Evolutionary conservation across 2,113 vertebrate species (phyloP).

Genomic region (Psittacula cyanocephala): DNA sequence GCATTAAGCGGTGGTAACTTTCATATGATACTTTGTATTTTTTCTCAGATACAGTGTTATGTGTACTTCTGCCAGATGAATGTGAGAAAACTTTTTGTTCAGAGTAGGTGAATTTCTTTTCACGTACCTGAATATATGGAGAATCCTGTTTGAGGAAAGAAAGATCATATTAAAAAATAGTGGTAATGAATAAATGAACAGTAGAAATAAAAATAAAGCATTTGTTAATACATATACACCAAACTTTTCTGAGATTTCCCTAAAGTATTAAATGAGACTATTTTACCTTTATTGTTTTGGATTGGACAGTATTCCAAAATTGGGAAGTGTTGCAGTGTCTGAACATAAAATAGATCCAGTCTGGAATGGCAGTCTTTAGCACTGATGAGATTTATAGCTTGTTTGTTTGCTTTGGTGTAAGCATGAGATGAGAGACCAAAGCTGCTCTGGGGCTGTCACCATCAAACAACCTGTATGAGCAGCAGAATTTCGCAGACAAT

Average conservation of each 20-base stretch:
- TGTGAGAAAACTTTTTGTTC: not conserved
- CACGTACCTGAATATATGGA: not conserved
- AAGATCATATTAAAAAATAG: not conserved
- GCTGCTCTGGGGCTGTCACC: not conserved
- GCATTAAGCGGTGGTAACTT: not conserved
- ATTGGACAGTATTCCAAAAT: not conserved
- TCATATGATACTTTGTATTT: not conserved
- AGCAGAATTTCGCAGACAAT: accelerated
- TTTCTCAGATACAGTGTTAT: not conserved
- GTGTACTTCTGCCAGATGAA: not conserved
- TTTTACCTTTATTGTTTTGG: not conserved
- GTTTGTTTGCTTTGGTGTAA: not conserved
- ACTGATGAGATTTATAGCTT: not conserved
- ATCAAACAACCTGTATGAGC: accelerated
- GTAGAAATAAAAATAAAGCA: not conserved
- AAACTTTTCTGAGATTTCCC: not conserved
- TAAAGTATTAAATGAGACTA: not conserved
- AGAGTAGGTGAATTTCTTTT: not conserved
- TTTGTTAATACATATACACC: not conserved
- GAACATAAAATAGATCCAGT: not conserved
- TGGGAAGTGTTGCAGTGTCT: not conserved
- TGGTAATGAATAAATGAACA: not conserved
- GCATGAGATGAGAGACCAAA: not conserved
- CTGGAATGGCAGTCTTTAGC: not conserved
- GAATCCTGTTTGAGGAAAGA: not conserved